Conservation (phyloP, 2,113 vertebrate species). For the Calypte anna region DNA sequence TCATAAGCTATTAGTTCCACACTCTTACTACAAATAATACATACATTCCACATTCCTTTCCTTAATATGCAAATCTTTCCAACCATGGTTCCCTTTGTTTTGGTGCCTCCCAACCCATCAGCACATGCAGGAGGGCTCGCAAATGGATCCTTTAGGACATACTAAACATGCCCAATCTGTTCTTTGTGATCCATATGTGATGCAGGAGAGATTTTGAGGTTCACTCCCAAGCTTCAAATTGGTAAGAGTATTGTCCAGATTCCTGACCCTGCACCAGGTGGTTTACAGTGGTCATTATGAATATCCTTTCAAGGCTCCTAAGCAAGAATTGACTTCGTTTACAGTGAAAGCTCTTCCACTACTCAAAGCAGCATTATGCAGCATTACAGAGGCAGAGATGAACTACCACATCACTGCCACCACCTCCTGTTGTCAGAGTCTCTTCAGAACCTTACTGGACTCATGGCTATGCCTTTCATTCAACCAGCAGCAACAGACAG, state of each 20-base stretch:
- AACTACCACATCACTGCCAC: neutral
- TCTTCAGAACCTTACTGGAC: neutral
- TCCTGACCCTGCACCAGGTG: neutral
- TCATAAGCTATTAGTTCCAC: slow-evolving; percentile 70
- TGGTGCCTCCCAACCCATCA: neutral
- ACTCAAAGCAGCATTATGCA: neutral
- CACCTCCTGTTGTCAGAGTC: neutral
- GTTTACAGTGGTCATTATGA: neutral
- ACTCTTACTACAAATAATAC: slow-evolving; percentile 49
- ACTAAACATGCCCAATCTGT: neutral
- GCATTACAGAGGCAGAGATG: neutral
- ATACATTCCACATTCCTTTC: slow-evolving; percentile 62
- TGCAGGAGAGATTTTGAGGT: neutral
- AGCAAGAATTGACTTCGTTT: neutral
- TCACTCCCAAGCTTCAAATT: neutral
- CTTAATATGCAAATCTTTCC: slow-evolving; percentile 65
- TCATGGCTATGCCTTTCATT: neutral
- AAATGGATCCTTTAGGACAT: slow-evolving; percentile 6
- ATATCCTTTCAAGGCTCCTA: slow-evolving; percentile 10
- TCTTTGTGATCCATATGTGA: neutral
- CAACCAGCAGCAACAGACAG: neutral
- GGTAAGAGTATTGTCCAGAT: neutral
- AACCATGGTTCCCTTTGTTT: slow-evolving; percentile 44
- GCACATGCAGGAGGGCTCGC: slow-evolving; percentile 4
- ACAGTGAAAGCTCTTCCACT: neutral